Evolutionary conservation across 2,113 vertebrate species (phyloP).

Genomic region (Lucifuga dentata): DNA sequence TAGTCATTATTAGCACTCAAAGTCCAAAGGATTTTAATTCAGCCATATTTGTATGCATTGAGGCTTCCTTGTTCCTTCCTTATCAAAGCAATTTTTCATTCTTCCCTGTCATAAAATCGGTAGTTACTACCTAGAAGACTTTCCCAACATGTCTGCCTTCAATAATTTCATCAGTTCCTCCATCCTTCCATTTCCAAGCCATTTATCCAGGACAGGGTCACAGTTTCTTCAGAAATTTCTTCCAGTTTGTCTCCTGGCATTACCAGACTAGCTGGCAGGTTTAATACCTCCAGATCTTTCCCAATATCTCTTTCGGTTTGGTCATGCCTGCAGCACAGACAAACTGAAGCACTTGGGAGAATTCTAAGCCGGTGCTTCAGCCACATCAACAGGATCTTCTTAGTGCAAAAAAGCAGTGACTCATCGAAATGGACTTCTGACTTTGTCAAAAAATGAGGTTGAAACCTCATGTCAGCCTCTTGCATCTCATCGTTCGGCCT

Average conservation of each 20-base stretch:
- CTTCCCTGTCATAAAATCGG: background rate
- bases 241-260: slow-evolving; percentile 19
- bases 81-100: too few species aligned
- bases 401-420: background rate
- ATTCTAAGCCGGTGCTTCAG: background rate
- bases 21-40: too few species aligned
- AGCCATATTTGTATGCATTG: too few species aligned
- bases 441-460: too few species aligned
- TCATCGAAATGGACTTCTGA: background rate
- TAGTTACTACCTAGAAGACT: background rate
- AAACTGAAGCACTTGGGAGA: slow-evolving; percentile 18
- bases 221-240: slow-evolving; percentile 9
- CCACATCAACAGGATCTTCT: slow-evolving; percentile 2
- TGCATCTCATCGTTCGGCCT: too few species aligned
- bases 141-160: background rate
- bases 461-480: too few species aligned
- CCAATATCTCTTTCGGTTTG: slow-evolving; percentile 19
- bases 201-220: slow-evolving; percentile 10
- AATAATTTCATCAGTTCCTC: background rate
- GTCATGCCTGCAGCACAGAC: slow-evolving; percentile 9
- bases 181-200: slow-evolving; percentile 12
- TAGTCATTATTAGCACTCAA: too few species aligned
- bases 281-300: slow-evolving; percentile 38
- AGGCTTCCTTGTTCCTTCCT: too few species aligned
- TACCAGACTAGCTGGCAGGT: slow-evolving; percentile 33